phyloP scores from a whole-genome alignment of 2,113 vertebrate species.

The Amblyopsis rosae region DNA sequence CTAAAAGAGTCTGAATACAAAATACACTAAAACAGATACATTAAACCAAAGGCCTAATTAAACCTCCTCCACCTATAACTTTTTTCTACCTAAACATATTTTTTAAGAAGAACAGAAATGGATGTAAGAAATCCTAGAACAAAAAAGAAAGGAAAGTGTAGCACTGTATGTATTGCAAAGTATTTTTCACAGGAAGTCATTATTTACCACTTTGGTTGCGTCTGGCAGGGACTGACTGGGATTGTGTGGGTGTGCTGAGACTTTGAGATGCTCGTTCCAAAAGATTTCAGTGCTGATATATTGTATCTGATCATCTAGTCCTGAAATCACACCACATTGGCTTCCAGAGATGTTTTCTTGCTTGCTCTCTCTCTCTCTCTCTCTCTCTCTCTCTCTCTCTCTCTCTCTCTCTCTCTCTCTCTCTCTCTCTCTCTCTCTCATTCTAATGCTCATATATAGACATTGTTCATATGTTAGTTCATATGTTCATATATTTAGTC shows the following conservation, averaged over 20 bases:
- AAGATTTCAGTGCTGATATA: slow-evolving; percentile 43
- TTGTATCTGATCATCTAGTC: slow-evolving; percentile 23
- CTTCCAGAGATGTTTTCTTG: neutral
- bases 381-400: neutral
- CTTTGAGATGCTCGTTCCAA: slow-evolving; percentile 19
- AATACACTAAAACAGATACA: slow-evolving; percentile 17
- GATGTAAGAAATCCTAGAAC: slow-evolving; percentile 44
- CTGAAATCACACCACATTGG: slow-evolving; percentile 20
- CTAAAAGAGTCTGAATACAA: neutral
- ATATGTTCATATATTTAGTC: too few species aligned
- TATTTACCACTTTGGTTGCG: slow-evolving; percentile 53
- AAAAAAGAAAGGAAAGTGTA: slow-evolving; percentile 46
- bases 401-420: neutral
- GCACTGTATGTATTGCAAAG: neutral
- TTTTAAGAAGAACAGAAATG: slow-evolving; percentile 8
- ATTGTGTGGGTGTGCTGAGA: slow-evolving; percentile 41
- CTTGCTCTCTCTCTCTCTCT: slow-evolving; percentile 11
- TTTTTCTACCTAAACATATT: slow-evolving; percentile 9
- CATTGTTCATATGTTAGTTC: too few species aligned
- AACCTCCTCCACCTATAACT: slow-evolving; percentile 24
- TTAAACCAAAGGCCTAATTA: slow-evolving; percentile 7
- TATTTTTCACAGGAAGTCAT: slow-evolving; percentile 65
- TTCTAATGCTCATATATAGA: too few species aligned
- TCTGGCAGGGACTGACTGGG: slow-evolving; percentile 30
- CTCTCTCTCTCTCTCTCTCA: neutral